phyloP scores from a whole-genome alignment of 2,113 vertebrate genomes.

The Rhineura floridana region DNA sequence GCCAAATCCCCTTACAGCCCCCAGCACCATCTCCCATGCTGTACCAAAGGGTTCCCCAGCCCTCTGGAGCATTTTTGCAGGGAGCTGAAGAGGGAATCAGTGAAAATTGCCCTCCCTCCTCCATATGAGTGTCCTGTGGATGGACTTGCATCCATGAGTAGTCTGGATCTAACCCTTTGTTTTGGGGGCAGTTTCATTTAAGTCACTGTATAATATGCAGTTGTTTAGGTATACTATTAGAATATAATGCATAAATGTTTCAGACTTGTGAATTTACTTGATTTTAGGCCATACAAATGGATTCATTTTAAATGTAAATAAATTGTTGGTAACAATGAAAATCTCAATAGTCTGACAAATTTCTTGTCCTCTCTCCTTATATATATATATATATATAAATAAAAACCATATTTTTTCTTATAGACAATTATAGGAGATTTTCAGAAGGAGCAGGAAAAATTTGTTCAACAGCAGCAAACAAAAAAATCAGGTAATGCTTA shows the following conservation, averaged over 20 bases:
- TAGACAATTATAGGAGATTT: slow-evolving; percentile 98
- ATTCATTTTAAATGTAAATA: not conserved
- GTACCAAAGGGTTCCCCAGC: too few species aligned
- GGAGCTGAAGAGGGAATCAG: not conserved
- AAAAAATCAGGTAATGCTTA: slow-evolving; percentile 87
- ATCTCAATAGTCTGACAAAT: not conserved
- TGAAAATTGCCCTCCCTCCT: too few species aligned
- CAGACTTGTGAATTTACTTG: not conserved
- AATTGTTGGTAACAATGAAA: too few species aligned
- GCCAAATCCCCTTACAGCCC: not conserved
- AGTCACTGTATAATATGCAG: not conserved
- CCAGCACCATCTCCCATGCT: not conserved
- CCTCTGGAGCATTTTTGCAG: too few species aligned
- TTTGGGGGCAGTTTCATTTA: not conserved
- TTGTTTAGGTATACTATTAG: not conserved
- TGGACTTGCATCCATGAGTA: not conserved
- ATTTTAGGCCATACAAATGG: not conserved
- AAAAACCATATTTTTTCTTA: slow-evolving; percentile 50
- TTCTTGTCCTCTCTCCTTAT: not conserved
- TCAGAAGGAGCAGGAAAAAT: slow-evolving; percentile 97
- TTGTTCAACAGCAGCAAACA: slow-evolving; percentile 93
- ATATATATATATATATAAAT: too few species aligned
- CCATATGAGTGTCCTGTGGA: too few species aligned
- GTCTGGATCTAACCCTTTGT: not conserved
- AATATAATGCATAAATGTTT: not conserved